A percentile compares a stretch with the other conserved stretches of the same genome.
These are phyloP conservation scores for Xestia sexstrigata DNA, from an alignment of 2,888 invertebrate species.

Conservation along the genomic window DNA sequence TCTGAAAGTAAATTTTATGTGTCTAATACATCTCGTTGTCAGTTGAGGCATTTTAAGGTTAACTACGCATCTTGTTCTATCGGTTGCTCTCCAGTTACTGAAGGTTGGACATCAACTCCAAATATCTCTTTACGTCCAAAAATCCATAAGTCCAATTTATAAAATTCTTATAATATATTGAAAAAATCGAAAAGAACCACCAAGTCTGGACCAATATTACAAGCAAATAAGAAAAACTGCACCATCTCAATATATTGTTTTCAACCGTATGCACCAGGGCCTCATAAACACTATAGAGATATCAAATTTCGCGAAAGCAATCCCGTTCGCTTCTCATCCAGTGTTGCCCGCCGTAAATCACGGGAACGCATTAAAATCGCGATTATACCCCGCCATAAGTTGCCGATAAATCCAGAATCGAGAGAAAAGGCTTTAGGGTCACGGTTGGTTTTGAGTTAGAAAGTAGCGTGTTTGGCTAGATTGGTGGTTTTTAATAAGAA, in stretches of 20 bases:
- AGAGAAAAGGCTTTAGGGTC: slow-evolving; percentile 75
- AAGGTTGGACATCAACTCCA: not conserved
- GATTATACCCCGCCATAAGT: slow-evolving; percentile 89
- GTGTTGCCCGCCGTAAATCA: slow-evolving; percentile 85
- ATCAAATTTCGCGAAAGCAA: slow-evolving; percentile 89
- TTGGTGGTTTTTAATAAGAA: not conserved
- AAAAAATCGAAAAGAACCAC: not conserved
- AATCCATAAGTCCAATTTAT: not conserved
- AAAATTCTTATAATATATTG: not conserved
- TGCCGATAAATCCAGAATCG: slow-evolving; percentile 88
- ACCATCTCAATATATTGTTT: slow-evolving; percentile 62
- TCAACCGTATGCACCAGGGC: slow-evolving; percentile 79
- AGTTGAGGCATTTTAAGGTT: not conserved
- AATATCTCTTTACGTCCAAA: not conserved
- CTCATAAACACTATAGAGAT: slow-evolving; percentile 87
- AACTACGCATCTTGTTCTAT: not conserved
- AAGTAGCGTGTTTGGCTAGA: not conserved
- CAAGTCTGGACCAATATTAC: slow-evolving; percentile 11
- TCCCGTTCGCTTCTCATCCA: slow-evolving; percentile 79
- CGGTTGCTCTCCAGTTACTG: not conserved
- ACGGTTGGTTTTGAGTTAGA: slow-evolving; percentile 49
- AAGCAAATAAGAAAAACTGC: slow-evolving; percentile 39
- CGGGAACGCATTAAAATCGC: slow-evolving; percentile 87
- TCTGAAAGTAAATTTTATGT: not conserved
- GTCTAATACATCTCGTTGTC: not conserved